Evolutionary conservation across 2,888 invertebrate species (phyloP).

Genomic region (Ormyrus rosae): DNA sequence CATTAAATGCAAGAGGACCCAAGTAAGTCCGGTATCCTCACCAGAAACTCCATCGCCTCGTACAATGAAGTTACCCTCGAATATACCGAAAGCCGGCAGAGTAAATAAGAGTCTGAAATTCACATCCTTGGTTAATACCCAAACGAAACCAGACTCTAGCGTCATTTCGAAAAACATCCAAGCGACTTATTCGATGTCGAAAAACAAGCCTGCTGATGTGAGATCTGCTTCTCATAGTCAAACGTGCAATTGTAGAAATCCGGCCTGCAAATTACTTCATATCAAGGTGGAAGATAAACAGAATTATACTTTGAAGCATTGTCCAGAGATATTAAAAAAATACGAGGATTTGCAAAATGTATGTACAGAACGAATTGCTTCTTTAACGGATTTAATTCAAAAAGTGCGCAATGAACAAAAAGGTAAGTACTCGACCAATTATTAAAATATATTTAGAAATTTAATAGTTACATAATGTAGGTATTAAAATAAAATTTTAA

Average conservation of each 20-base stretch:
- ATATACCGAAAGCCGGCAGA: slow-evolving; percentile 63
- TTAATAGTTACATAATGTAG: not conserved
- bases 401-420: slow-evolving; percentile 78
- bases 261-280: slow-evolving; percentile 65
- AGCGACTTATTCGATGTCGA: not conserved
- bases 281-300: slow-evolving; percentile 61
- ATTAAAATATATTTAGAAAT: not conserved
- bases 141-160: not conserved
- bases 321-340: slow-evolving; percentile 70
- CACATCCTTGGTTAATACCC: slow-evolving; percentile 14
- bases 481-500: not conserved
- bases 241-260: slow-evolving; percentile 67
- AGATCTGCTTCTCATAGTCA: not conserved
- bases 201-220: not conserved
- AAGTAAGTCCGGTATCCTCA: slow-evolving; percentile 72
- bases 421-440: slow-evolving; percentile 58
- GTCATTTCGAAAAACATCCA: not conserved
- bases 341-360: slow-evolving; percentile 78
- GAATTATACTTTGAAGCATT: slow-evolving; percentile 60
- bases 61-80: slow-evolving; percentile 70
- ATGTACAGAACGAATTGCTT: slow-evolving; percentile 79
- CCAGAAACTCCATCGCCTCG: slow-evolving; percentile 73
- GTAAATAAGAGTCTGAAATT: slow-evolving; percentile 63
- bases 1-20: slow-evolving; percentile 56
- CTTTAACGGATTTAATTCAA: slow-evolving; percentile 78